Evolutionary conservation across 2,113 vertebrate species (phyloP).

Genomic region (cattle (Bos taurus)): ARS-UCD2.0 NC_037328.1:88161501-88162000

Average conservation of each 20-base stretch:
- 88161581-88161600: not conserved
- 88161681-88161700: not conserved
- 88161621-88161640: not conserved
- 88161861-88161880: constrained; percentile 59
- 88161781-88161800: not conserved
- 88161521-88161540: too few relatives aligned
- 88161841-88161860: constrained; percentile 36
- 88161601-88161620: not conserved
- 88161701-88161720: not conserved
- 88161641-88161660: not conserved
- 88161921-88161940: not conserved
- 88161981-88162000: not conserved
- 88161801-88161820: not conserved
- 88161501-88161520: too few relatives aligned
- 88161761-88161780: constrained; percentile 65
- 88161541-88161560: too few relatives aligned
- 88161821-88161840: not conserved
- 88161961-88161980: not conserved
- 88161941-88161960: not conserved
- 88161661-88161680: not conserved
- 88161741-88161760: constrained; percentile 51
- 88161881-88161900: constrained; percentile 39
- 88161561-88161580: too few relatives aligned
- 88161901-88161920: constrained; percentile 7
- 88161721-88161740: constrained; percentile 47